Evolutionary conservation across 1,140 invertebrate species (phyloP), one percentile per base, ranked within the genome.

Genomic region (Zaprionus inermis): DNA sequence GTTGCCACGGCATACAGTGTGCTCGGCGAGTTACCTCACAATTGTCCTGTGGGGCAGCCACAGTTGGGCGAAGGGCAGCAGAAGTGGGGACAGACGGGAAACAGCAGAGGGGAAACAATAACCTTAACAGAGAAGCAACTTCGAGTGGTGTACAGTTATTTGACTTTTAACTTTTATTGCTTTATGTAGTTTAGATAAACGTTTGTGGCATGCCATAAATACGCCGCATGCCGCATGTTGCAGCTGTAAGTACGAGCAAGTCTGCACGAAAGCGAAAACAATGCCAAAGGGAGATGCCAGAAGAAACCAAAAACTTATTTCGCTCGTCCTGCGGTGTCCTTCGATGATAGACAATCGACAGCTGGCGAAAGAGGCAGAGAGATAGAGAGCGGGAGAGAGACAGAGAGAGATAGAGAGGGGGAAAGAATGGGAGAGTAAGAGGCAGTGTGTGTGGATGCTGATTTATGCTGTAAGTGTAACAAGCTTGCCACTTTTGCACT

Each of bases 81-180:
- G n/a, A n/a, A n/a, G n/a, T n/a, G n/a, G n/a, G n/a, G n/a, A n/a
- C n/a, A n/a, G n/a, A n/a, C n/a, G n/a, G n/a, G 77, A 46, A 46
- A 61, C 36, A 60, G 55, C 56, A 46, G 7, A 22, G 44, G 32
- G 44, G 11, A 49, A 32, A 76, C 64, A 65, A 61, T 52, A 80
- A 77, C 78, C 76, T 67, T 61, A 73, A 66, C 57, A 76, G 16
- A 60, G 46, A 44, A 16, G 68, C 11, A 83, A 88, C 61, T 79
- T 67, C 69, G 71, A 79, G 83, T 69, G 66, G 51, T 69, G 36
- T 88, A 72, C 84, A 83, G 83, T 86, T 86, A 86, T 88, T 88
- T 88, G 83, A 88, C 83, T 88, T 88, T 88, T 89, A 88, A 88
- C 83, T 88, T 88, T 88, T 88, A 88, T 88, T 88, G 83, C 83